Base-by-base conservation (phyloP, 2,797 vertebrate genomes). In the Apodemus agrarius region DNA sequence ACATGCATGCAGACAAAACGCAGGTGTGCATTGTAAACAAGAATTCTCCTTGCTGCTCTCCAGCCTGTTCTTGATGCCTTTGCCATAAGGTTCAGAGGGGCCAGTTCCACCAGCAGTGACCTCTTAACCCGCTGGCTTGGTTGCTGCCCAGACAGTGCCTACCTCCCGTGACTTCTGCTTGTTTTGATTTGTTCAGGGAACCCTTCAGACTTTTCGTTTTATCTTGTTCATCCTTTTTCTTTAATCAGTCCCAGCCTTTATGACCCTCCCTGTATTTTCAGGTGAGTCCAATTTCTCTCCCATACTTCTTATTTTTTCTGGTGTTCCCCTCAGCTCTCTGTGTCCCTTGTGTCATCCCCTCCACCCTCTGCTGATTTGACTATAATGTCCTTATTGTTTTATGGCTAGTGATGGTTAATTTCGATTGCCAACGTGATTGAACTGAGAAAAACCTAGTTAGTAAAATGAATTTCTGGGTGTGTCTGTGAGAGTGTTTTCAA, bases 151-250 rank as follows among this genome's bases (percentile, higher is more conserved):
- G 37, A 22, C 34, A 37, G 14, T 13, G 37, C 22, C 8, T 3
- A 3, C 49, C 21, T 69, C 43, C 40, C 63, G 37, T 75, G 59
- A 43, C 37, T 6, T 75, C 37, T 40, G 37, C 57, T 84, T 37
- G 81, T 84, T 34, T 49, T 24, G 61, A 40, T 63, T 94, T 78
- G 7, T 93, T 90, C 88, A 85, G 82, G 81, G 82, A 84, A 80
- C 89, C 24, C 65, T 90, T 84, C 7, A 88, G 54, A n/a, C 0
- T 87, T 74, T 78, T 89, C 17, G 34, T 88, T 94, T 89, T 86
- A 10, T 82, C 43, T 81, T 91, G 26, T 43, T 31, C 10, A 12
- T 14, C 72, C 57, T 86, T 52, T 54, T 90, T 89, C 90, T 91
- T 93, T 92, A 81, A 90, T 67, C 34, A 40, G 6, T 78, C 54